Base-by-base conservation (phyloP, 1,140 invertebrate species). In the Macrobrachium rosenbergii region DNA sequence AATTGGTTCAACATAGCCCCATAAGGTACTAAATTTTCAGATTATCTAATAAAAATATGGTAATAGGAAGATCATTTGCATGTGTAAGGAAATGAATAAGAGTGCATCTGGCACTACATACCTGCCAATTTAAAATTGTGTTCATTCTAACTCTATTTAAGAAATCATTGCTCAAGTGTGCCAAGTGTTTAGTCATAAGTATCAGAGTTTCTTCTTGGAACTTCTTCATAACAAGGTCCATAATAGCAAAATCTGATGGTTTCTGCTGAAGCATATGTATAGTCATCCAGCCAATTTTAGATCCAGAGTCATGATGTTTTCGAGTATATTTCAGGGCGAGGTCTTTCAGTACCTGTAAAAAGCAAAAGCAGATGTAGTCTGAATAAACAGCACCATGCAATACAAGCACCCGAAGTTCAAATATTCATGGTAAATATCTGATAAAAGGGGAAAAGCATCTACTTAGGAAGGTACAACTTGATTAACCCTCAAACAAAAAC, bases 111-210 rank as follows among this genome's bases (percentile, higher is more conserved):
- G 62, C n/a, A 5, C 17, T 19, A 80, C 83, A 69, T 79, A 86
- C 83, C 83, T 86, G 83, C 83, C 83, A 86, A 23, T 80, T 80
- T 17, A 86, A 52, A 52, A 86, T 79, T 10, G 83, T 86, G 23
- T 86, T 86, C 83, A 86, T 86, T 8, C 83, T 58, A 19, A 86
- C 83, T n/a, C 83, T 43, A 45, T 86, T 86, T 43, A 86, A 72
- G 58, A 86, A 86, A 21, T 86, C 83, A 43, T 78, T 86, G 77
- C 45, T 79, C 11, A 86, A 23, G 14, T 79, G 76, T 37, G 83
- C 60, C n/a, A 75, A 86, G 21, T 86, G 83, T 72, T 52, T 64
- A 23, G 83, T 86, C 19, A 86, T 23, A 12, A 86, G 45, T 19
- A 86, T 60, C 45, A 86, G 45, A 19, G 83, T 86, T 16, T 86